Conservation (phyloP, 2,797 vertebrate genomes). For the Squalus acanthias region DNA sequence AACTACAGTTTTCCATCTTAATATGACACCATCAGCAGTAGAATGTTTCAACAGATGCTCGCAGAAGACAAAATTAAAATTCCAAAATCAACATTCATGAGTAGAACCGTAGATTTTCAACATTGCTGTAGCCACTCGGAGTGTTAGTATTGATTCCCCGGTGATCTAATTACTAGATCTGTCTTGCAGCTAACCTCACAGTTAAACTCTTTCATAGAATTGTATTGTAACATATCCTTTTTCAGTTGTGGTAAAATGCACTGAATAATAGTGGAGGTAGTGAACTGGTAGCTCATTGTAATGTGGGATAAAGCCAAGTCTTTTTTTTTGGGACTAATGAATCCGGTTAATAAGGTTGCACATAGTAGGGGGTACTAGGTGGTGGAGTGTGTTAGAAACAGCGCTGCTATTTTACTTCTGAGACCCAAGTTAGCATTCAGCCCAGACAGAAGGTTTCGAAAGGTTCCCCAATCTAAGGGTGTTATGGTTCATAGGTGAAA, state of each 20-base stretch:
- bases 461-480: not conserved
- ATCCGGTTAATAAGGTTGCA: not conserved
- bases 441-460: not conserved
- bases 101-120: not conserved
- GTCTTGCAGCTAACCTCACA: not conserved
- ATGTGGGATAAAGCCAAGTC: not conserved
- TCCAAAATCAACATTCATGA: not conserved
- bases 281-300: not conserved
- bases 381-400: not conserved
- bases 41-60: not conserved
- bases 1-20: not conserved
- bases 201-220: not conserved
- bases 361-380: not conserved
- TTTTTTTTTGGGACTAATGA: not conserved
- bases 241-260: not conserved
- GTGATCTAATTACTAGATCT: not conserved
- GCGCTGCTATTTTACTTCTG: not conserved
- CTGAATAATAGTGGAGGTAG: not conserved
- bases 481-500: not conserved
- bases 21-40: not conserved
- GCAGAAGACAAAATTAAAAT: not conserved
- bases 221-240: conserved; percentile 11
- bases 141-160: not conserved
- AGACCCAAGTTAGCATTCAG: not conserved
- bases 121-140: not conserved